phyloP scores from a whole-genome alignment of 1,140 invertebrate species.

The Drosophila santomea region DNA sequence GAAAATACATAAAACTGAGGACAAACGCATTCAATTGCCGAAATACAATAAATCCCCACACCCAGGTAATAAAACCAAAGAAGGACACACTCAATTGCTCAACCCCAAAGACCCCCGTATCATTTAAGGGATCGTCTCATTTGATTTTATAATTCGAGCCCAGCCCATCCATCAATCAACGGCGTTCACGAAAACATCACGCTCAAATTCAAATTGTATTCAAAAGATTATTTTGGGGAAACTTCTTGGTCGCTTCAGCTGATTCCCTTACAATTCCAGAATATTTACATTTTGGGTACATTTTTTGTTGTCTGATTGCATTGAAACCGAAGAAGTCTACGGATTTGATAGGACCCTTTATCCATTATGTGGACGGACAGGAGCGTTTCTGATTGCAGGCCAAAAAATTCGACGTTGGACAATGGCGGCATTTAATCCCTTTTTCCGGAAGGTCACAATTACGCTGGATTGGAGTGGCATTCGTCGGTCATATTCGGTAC shows the following conservation, averaged over 20 bases:
- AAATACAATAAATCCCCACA: slow-evolving; percentile 20
- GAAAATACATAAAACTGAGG: slow-evolving; percentile 9
- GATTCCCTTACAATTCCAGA: slow-evolving; percentile 20
- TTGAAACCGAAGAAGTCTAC: slow-evolving; percentile 37
- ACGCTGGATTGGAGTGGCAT: slow-evolving; percentile 65
- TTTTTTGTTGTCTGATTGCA: slow-evolving; percentile 16
- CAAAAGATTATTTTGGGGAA: slow-evolving; percentile 20
- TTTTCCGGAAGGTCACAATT: slow-evolving; percentile 76
- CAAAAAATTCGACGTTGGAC: slow-evolving; percentile 34
- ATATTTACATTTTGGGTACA: slow-evolving; percentile 41
- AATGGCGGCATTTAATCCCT: slow-evolving; percentile 62
- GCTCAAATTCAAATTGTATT: slow-evolving; percentile 29
- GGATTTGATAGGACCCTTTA: slow-evolving; percentile 39
- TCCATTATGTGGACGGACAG: slow-evolving; percentile 20
- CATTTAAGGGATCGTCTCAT: slow-evolving; percentile 25
- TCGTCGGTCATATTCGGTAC: slow-evolving; percentile 33
- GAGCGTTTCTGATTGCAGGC: slow-evolving; percentile 41
- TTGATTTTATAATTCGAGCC: slow-evolving; percentile 42
- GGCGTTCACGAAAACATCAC: slow-evolving; percentile 19
- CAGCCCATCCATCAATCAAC: slow-evolving; percentile 39
- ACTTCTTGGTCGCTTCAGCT: slow-evolving; percentile 7
- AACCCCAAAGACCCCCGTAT: slow-evolving; percentile 9
- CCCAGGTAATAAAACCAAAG: neutral
- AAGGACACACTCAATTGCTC: slow-evolving; percentile 32
- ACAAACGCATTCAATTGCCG: neutral